phyloP scores from a whole-genome alignment of 2,888 invertebrate genomes.

The Thecophora atra region DNA sequence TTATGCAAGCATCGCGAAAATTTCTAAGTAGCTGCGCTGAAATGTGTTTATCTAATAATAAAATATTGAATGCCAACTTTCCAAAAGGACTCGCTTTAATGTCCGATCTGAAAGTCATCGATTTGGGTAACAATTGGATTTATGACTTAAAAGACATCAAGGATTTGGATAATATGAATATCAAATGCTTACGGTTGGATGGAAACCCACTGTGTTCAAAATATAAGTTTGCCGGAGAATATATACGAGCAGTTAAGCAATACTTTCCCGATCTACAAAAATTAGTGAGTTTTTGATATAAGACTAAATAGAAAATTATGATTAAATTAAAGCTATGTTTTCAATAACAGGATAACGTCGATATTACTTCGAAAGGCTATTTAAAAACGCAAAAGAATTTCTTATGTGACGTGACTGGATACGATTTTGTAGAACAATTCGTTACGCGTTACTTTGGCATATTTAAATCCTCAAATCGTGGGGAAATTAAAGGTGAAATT shows the following conservation, averaged over 20 bases:
- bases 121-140: constrained; percentile 58
- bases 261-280: constrained; percentile 55
- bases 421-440: constrained; percentile 58
- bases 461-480: constrained; percentile 53
- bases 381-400: constrained; percentile 55
- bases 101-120: constrained; percentile 56
- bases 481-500: constrained; percentile 47
- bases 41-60: constrained; percentile 54
- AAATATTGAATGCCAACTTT: constrained; percentile 51
- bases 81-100: constrained; percentile 53
- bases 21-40: constrained; percentile 56
- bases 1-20: constrained; percentile 55
- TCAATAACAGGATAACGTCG: constrained; percentile 53
- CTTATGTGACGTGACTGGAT: constrained; percentile 54
- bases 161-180: constrained; percentile 50
- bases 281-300: constrained; percentile 45
- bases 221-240: constrained; percentile 56
- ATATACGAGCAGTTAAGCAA: constrained; percentile 52
- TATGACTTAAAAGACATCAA: constrained; percentile 51
- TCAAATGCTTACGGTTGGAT: constrained; percentile 55
- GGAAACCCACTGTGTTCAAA: constrained; percentile 59
- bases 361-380: constrained; percentile 48
- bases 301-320: neutral
- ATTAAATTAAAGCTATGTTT: neutral
- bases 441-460: constrained; percentile 52